Base-by-base conservation (phyloP, 2,797 vertebrate species). In the Alosa sapidissima region DNA sequence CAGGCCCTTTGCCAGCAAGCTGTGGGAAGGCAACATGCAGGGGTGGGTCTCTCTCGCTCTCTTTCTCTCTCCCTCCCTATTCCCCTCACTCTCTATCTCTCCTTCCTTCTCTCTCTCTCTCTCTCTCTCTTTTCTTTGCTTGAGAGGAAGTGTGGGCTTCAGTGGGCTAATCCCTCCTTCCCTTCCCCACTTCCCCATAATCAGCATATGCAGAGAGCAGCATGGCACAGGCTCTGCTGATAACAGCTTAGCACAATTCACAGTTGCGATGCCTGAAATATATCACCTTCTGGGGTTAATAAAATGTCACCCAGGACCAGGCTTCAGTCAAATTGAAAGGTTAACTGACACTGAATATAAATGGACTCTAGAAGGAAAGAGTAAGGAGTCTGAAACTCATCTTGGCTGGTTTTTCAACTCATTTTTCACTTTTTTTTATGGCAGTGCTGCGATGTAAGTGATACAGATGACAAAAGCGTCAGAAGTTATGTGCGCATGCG, bases 311-410 rank as follows among this genome's bases (percentile, higher is more conserved):
- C 36, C 68, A 75, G 68, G 68, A 75, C 36, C 68, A 45, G 41
- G 68, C 68, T 75, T 75, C 36, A 75, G 68, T 75, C 68, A 75
- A 75, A 75, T 75, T 75, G 68, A 75, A 75, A 75, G 68, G 68
- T 75, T 75, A 75, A 45, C 68, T 75, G 68, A 75, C 45, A 45
- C 36, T 16, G 14, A 16, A 75, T 75, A 75, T 45, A 75, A 75
- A 75, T 75, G 68, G 68, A 75, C 68, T 75, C 36, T 75, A 75
- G 45, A 45, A 75, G 68, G 19, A 75, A 75, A 75, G 13, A 19
- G 68, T 75, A 14, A 19, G 68, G 68, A 75, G 68, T 75, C 68
- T 75, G 68, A 11, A 75, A 36, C 16, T 19, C 36, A 41, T 75
- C 68, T 75, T 6, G 13, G 36, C 33, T 45, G 68, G 14, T 75